Evolutionary conservation across 1,140 invertebrate species (phyloP), one percentile per base, ranked within the genome.

Genomic region (Dolichoris vasculosae): DNA sequence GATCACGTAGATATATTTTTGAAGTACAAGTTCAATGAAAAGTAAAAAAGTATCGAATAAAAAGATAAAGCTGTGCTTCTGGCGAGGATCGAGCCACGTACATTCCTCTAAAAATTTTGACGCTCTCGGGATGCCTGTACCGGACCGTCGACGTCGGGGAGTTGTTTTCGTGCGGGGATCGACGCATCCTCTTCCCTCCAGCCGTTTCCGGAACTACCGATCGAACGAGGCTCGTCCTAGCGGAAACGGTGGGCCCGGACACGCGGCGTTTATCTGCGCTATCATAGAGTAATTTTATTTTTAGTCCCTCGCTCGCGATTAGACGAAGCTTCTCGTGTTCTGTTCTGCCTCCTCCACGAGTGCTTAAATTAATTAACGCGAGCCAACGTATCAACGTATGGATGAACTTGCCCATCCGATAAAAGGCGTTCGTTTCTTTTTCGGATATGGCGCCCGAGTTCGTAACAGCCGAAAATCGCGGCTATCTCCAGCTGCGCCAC

Each of bases 281-380:
- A 86, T 86, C 85, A 78, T 86, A 86, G 85, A 86, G 73, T 30
- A 13, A 75, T 30, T 35, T 85, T 82, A 82, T 82, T 86, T 86
- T 86, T 86, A 82, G 79, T 15, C 30, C 40, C 71, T 38, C 51
- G 30, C 2, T 30, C 51, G 51, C 38, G 82, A 83, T 81, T 75
- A 69, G 69, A 73, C 51, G 17, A 20, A 15, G 75, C 55, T 35
- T 64, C 82, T 46, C 48, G 46, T 43, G 30, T 26, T 20, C 32
- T 6, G 51, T 9, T 30, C 35, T 26, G 30, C 15, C 40, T 59
- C 32, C 71, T 32, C n/a, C 71, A 11, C 30, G 23, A 30, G 64
- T 23, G 38, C 48, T 40, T 30, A 20, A 67, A 64, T 69, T 67
- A 81, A 81, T 81, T 35, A 59, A 79, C 20, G 0, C 48, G n/a